Conservation (phyloP, 2,113 vertebrate species). For the Arenaria interpres region DNA sequence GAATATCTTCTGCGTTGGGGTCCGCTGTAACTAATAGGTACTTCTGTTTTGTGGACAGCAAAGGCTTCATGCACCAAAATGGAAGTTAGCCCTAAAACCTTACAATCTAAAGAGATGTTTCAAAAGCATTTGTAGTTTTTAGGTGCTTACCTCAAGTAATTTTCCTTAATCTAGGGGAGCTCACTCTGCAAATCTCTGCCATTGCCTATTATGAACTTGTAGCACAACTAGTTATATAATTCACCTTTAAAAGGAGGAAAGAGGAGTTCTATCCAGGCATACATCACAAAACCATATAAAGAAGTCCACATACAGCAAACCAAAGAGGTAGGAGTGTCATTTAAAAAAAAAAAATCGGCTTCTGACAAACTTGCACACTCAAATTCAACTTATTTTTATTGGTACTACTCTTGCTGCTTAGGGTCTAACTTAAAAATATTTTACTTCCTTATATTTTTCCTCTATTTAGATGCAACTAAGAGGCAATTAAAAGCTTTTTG, state of each 20-base stretch:
- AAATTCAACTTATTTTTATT: background rate
- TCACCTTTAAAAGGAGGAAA: background rate
- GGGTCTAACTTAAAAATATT: background rate
- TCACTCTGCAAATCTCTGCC: background rate
- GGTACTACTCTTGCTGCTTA: background rate
- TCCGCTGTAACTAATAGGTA: background rate
- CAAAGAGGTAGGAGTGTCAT: background rate
- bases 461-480: background rate
- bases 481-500: background rate
- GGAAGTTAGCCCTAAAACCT: background rate
- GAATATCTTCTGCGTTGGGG: background rate
- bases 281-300: background rate
- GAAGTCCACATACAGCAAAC: background rate
- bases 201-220: background rate
- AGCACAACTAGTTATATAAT: background rate
- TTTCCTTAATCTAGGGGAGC: background rate
- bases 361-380: background rate
- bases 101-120: background rate
- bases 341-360: background rate
- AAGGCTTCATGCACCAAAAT: fast-evolving
- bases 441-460: background rate
- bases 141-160: background rate
- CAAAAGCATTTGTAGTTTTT: background rate
- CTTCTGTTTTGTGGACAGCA: background rate
- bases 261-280: background rate